Evolutionary conservation across 2,797 vertebrate species (phyloP).

Genomic region (Salmo trutta): DNA sequence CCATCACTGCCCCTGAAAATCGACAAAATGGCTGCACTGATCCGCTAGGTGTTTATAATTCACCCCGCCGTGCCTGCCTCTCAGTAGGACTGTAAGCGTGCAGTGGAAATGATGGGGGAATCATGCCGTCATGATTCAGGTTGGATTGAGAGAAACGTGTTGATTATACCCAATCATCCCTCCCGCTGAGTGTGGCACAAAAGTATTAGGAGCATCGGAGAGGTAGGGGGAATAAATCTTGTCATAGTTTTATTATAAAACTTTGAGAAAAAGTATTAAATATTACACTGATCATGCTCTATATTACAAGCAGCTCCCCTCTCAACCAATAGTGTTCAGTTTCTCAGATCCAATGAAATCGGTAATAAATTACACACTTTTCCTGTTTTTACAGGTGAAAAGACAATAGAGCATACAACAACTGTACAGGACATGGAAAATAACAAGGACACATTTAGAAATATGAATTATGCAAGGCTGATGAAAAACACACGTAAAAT

Average conservation of each 20-base stretch:
- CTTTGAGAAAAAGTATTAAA: constrained; percentile 4
- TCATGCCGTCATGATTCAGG: background rate
- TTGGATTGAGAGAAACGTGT: constrained; percentile 56
- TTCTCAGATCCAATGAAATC: background rate
- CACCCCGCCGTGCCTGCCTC: background rate
- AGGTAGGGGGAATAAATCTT: background rate
- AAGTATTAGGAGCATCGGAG: background rate
- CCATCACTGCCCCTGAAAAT: background rate
- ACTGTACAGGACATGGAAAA: background rate
- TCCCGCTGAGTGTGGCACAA: constrained; percentile 33
- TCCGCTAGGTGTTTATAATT: background rate
- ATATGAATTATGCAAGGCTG: background rate
- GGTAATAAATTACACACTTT: constrained; percentile 6
- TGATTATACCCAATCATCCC: constrained; percentile 68
- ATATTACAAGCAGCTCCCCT: background rate
- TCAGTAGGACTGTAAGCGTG: background rate
- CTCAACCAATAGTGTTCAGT: background rate
- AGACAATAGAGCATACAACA: background rate
- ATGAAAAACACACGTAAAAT: background rate
- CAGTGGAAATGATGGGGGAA: background rate
- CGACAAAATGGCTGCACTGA: background rate
- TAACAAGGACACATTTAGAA: background rate
- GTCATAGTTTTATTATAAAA: constrained; percentile 12
- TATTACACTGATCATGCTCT: constrained; percentile 6
- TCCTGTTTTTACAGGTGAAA: background rate